These are phyloP conservation scores for Mycetomoellerius zeteki DNA, from an alignment of 1,140 invertebrate species.

Conservation along the genomic window DNA sequence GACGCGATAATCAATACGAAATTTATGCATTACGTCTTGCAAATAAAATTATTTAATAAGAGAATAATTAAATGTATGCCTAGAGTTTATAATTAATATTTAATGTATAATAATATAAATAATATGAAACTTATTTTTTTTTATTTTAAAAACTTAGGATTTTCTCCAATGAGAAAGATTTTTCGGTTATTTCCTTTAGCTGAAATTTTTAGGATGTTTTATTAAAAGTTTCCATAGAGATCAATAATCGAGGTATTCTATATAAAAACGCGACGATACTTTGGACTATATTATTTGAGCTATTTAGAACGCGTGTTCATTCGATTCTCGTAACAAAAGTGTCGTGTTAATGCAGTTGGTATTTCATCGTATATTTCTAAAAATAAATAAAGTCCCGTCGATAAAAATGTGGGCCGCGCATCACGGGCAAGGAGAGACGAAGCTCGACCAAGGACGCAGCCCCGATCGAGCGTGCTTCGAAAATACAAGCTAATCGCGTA, in stretches of 20 bases:
- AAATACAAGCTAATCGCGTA: constrained; percentile 61
- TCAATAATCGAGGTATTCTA: neutral
- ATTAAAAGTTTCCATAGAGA: neutral
- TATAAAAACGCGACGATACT: constrained; percentile 10
- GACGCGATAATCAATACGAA: neutral
- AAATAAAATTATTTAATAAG: neutral
- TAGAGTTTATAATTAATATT: neutral
- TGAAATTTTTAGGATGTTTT: neutral
- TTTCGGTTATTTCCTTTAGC: neutral
- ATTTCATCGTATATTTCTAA: constrained; percentile 65
- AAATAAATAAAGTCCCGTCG: constrained; percentile 72
- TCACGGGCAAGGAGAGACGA: constrained; percentile 56
- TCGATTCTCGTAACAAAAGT: constrained; percentile 13
- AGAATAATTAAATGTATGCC: neutral
- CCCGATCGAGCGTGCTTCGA: constrained; percentile 61
- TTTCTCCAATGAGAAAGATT: neutral
- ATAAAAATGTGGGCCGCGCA: constrained; percentile 71
- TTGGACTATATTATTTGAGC: neutral
- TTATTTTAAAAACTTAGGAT: neutral
- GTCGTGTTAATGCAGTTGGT: neutral
- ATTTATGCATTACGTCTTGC: neutral
- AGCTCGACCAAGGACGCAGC: constrained; percentile 64
- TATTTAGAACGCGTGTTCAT: neutral
- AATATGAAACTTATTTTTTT: neutral
- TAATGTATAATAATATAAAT: neutral